Evolutionary conservation across 2,888 invertebrate genomes (phyloP).

Genomic region (Chirona hameri): DNA sequence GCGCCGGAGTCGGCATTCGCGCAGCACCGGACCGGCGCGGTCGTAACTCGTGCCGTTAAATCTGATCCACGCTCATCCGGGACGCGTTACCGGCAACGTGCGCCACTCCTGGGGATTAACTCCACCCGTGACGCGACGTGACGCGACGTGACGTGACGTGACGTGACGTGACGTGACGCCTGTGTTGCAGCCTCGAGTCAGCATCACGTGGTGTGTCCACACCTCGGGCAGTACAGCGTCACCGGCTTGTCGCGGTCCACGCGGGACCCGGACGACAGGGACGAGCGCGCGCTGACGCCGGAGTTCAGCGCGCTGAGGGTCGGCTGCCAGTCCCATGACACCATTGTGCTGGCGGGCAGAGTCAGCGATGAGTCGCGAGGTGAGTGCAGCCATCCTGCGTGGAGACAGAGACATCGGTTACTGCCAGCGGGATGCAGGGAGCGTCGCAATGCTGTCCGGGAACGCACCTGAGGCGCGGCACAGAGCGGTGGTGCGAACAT

Average conservation of each 20-base stretch:
- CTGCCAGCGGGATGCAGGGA: no score
- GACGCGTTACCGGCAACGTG: no score
- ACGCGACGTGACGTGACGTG: no score
- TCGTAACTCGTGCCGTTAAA: neutral
- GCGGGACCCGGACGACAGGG: neutral
- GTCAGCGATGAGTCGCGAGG: neutral
- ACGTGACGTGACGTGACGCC: neutral
- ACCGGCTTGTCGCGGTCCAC: neutral
- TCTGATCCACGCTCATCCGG: no score
- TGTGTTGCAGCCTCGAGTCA: neutral
- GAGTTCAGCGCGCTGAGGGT: neutral
- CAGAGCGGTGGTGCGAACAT: no score
- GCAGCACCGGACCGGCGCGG: neutral
- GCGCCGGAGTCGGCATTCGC: neutral
- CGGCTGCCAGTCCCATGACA: conserved; percentile 3
- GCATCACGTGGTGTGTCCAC: neutral
- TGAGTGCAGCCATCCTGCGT: neutral
- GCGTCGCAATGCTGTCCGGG: no score
- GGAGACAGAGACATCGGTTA: no score
- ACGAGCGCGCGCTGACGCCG: neutral
- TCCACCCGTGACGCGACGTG: no score
- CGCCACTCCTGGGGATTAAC: no score
- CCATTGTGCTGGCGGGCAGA: neutral
- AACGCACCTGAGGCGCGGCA: no score
- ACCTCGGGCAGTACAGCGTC: conserved; percentile 25